A percentile compares a stretch with the other conserved stretches of the same genome.
Conservation (phyloP, 2,888 invertebrate genomes). For the Chrysina gloriosa region DNA sequence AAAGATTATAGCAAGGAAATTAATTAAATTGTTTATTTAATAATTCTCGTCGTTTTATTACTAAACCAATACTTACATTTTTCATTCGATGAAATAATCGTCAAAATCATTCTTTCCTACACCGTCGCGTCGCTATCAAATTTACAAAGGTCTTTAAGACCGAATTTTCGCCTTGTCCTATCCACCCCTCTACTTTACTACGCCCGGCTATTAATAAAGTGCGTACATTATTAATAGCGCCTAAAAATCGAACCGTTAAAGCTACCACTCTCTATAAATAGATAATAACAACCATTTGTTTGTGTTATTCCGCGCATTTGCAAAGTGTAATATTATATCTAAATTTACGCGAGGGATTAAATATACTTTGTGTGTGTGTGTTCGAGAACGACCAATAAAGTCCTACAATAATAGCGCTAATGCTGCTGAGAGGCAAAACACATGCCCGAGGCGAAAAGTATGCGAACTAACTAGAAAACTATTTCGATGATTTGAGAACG, state of each 20-base stretch:
- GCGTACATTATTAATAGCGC: constrained; percentile 1
- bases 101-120: no score
- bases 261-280: constrained; percentile 8
- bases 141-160: no score
- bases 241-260: constrained; percentile 3
- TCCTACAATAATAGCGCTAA: neutral
- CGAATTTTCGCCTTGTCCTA: neutral
- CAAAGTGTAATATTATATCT: neutral
- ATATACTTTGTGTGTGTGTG: neutral
- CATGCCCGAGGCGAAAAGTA: no score
- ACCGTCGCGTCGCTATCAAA: no score
- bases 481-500: no score
- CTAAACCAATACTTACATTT: no score
- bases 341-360: neutral
- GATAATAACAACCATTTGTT: constrained; percentile 12
- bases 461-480: no score
- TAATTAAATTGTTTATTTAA: no score
- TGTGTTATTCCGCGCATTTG: neutral
- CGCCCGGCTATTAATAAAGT: neutral
- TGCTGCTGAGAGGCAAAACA: no score
- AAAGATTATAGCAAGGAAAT: no score
- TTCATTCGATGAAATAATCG: no score
- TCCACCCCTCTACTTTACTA: neutral
- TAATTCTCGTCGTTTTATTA: no score
- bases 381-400: neutral